Evolutionary conservation across 2,113 vertebrate species (phyloP).

Genomic region (Aplodontia rufa): DNA sequence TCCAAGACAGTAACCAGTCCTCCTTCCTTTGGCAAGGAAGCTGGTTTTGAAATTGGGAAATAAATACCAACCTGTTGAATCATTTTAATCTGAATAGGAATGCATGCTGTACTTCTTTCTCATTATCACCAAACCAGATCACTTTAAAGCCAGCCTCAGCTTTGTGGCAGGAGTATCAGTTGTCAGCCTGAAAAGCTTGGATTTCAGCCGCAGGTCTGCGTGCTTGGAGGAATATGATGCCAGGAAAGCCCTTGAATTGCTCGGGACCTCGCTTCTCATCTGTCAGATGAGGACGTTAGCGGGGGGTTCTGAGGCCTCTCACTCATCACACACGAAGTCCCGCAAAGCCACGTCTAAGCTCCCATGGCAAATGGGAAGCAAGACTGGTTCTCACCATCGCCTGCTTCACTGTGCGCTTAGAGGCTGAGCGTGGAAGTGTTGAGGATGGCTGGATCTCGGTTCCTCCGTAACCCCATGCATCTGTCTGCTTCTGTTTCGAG

Average conservation of each 20-base stretch:
- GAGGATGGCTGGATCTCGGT: constrained; percentile 53
- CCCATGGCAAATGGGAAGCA: not conserved
- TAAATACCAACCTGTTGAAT: constrained; percentile 28
- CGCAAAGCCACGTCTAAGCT: not conserved
- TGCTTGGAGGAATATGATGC: not conserved
- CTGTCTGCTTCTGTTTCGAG: constrained; percentile 28
- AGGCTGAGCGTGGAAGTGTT: constrained; percentile 43
- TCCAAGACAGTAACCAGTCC: constrained; percentile 38
- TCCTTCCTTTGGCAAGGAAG: constrained; percentile 40
- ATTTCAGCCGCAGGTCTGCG: not conserved
- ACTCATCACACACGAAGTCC: not conserved
- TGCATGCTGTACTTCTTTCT: not conserved
- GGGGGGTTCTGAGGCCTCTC: not conserved
- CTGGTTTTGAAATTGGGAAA: constrained; percentile 62
- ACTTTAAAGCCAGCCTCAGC: constrained; percentile 7
- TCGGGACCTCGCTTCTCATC: not conserved
- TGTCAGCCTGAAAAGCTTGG: not conserved
- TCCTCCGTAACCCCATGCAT: constrained; percentile 32
- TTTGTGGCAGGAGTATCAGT: not conserved
- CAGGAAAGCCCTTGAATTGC: not conserved
- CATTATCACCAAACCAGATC: constrained; percentile 38
- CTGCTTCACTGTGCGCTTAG: not conserved
- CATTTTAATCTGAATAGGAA: constrained; percentile 49
- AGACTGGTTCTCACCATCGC: not conserved
- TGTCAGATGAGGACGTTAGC: not conserved